Evolutionary conservation across 2,113 vertebrate species (phyloP).

Genomic region (Macquaria ambigua): DNA sequence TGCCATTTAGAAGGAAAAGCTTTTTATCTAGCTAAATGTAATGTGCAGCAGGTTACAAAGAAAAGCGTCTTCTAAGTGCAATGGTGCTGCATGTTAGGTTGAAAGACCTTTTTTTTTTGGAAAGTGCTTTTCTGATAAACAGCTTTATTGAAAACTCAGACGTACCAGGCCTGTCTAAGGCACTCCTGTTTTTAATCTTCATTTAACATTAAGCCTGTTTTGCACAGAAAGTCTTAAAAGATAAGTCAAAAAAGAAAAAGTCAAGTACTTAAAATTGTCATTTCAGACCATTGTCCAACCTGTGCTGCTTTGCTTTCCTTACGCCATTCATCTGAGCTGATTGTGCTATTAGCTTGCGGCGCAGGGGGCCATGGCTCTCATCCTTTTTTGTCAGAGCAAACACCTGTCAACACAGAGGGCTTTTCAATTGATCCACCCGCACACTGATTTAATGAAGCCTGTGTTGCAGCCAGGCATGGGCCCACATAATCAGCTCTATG

Average conservation of each 20-base stretch:
- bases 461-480: slow-evolving; percentile 41
- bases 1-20: background rate
- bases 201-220: background rate
- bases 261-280: background rate
- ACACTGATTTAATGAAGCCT: slow-evolving; percentile 67
- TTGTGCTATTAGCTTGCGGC: slow-evolving; percentile 51
- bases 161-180: background rate
- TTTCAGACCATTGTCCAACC: background rate
- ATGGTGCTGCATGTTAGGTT: background rate
- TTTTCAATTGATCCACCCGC: slow-evolving; percentile 60
- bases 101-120: background rate
- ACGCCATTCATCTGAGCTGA: slow-evolving; percentile 35
- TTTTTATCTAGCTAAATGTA: background rate
- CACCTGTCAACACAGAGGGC: slow-evolving; percentile 52
- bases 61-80: background rate
- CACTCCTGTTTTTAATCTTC: background rate
- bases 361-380: slow-evolving; percentile 1
- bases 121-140: background rate
- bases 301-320: background rate
- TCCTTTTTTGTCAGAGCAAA: slow-evolving; percentile 51
- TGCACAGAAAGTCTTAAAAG: background rate
- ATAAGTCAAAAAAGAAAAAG: slow-evolving; percentile 6
- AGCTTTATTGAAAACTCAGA: background rate
- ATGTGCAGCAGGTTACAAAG: slow-evolving; percentile 9
- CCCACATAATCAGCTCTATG: slow-evolving; percentile 57